phyloP scores from a whole-genome alignment of 2,888 invertebrate species.

The Nudaria mundana region DNA sequence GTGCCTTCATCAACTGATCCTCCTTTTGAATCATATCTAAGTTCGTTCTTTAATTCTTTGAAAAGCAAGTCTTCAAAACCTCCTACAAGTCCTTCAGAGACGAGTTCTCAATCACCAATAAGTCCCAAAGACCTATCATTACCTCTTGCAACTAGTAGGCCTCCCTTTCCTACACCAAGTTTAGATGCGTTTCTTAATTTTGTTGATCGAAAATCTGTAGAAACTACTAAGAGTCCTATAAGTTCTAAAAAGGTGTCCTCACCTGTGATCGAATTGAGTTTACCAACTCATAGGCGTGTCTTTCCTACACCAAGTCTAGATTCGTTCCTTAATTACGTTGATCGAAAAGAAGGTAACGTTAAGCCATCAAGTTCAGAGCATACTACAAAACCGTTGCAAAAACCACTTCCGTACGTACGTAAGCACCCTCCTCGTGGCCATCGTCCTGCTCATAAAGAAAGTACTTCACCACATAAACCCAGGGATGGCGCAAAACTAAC shows the following conservation, averaged over 20 bases:
- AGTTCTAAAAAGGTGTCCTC: no score
- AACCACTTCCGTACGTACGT: not conserved
- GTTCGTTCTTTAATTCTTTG: no score
- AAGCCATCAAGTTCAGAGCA: not conserved
- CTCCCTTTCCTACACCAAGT: not conserved
- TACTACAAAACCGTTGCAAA: not conserved
- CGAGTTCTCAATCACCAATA: no score
- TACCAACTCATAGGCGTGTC: not conserved
- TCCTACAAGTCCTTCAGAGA: no score
- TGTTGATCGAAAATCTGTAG: no score
- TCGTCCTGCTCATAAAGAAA: not conserved
- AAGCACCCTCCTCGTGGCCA: not conserved
- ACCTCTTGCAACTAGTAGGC: not conserved
- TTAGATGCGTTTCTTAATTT: no score
- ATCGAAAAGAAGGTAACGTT: not conserved
- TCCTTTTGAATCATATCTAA: no score
- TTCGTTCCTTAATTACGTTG: conserved; percentile 4
- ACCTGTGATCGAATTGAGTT: not conserved
- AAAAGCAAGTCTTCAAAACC: no score
- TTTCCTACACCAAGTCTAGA: conserved; percentile 3
- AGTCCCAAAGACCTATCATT: no score
- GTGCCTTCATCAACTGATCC: no score
- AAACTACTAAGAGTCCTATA: no score
- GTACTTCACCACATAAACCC: not conserved
- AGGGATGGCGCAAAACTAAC: not conserved